Evolutionary conservation across 2,797 vertebrate species (phyloP), one percentile per base, ranked within the genome.

Genomic region (Coendou prehensilis): DNA sequence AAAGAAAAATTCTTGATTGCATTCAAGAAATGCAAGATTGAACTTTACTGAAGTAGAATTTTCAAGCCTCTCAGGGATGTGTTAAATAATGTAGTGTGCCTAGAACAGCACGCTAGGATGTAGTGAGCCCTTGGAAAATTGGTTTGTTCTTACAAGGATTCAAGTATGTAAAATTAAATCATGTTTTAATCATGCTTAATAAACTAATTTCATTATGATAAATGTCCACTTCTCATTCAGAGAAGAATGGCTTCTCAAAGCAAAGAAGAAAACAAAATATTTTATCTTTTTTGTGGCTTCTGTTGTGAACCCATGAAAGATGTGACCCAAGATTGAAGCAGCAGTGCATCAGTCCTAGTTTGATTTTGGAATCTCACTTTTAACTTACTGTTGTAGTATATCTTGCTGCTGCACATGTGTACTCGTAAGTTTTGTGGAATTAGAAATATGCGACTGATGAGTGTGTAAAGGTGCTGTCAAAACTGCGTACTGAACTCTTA

Each of bases 1-100:
- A 87, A 93, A 97, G 87, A 67, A 82, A 92, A 89, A 63, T 67
- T 90, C 52, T 67, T 82, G 85, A 82, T 91, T 73, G 75, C 56
- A 10, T 90, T 94, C 63, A 82, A 89, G 86, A 92, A 94, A 88
- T 76, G 57, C 52, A 93, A 94, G 75, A 57, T 91, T 41, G 79
- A 88, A 92, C 88, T 97, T 96, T 78, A 30, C 79, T 84, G 23
- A 92, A 89, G 85, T 26, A 85, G 89, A 85, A 47, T 83, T 96
- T 93, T 90, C 22, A 28, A 76, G 50, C 79, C 75, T 88, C 37
- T 94, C 18, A 0, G 84, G 87, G 54, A 76, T 30, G 13, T 57
- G 45, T 94, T 64, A 64, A 75, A 10, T 92, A 75, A 50, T 69
- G 82, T 45, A n/a, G 64, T 84, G 69, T 90, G 79, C 90, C 87